Percentiles rank a stretch among this genome's conserved stretches.
phyloP scores from a whole-genome alignment of 2,888 invertebrate genomes.

The Chrysodeixis includens region DNA sequence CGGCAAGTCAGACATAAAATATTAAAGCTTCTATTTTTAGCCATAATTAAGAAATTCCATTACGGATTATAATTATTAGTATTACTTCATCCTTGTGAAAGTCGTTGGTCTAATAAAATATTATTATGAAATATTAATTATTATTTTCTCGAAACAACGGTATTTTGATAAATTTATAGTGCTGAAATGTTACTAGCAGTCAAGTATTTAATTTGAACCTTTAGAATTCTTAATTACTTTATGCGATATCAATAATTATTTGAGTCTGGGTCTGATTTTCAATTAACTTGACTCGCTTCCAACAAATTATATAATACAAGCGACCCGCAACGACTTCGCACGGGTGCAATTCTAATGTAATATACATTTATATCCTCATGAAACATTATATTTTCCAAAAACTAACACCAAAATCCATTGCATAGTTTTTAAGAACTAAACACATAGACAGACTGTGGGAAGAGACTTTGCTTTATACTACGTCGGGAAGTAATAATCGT shows the following conservation, averaged over 20 bases:
- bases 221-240: not conserved
- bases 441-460: too few species aligned
- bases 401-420: too few species aligned
- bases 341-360: too few species aligned
- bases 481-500: not conserved
- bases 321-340: too few species aligned
- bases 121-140: conserved; percentile 10
- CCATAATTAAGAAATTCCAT: conserved; percentile 16
- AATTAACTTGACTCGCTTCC: not conserved
- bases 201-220: not conserved
- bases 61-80: conserved; percentile 18
- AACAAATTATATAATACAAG: too few species aligned
- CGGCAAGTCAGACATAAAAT: conserved; percentile 13
- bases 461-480: too few species aligned
- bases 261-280: not conserved
- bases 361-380: too few species aligned
- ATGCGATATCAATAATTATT: not conserved
- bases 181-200: not conserved
- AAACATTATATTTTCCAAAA: too few species aligned
- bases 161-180: not conserved
- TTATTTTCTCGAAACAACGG: not conserved
- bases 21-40: conserved; percentile 11
- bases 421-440: too few species aligned
- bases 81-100: conserved; percentile 5
- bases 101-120: conserved; percentile 12